phyloP scores from a whole-genome alignment of 2,888 invertebrate genomes.

The Neria commutata region DNA sequence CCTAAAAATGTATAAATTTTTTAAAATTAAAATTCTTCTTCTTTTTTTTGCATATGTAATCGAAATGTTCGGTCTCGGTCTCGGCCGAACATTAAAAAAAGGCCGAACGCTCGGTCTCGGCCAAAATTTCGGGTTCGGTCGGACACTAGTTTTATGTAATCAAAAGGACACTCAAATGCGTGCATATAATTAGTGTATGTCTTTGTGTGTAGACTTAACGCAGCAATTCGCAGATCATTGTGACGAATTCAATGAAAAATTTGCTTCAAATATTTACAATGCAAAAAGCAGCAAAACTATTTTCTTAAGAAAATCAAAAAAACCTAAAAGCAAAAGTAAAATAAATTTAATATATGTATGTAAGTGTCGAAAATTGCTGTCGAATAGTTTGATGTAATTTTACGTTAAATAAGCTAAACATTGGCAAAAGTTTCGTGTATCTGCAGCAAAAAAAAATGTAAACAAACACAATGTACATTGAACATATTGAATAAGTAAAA shows the following conservation, averaged over 20 bases:
- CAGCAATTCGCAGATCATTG: neutral
- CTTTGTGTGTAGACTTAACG: no score
- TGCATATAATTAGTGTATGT: no score
- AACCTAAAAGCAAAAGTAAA: conserved; percentile 15
- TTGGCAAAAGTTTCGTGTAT: conserved; percentile 1
- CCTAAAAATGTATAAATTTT: no score
- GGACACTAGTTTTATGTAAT: no score
- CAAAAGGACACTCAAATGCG: no score
- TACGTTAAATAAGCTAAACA: neutral
- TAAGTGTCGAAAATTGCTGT: neutral
- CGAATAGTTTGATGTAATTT: neutral
- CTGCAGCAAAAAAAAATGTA: conserved; percentile 19
- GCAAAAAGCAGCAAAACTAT: conserved; percentile 26
- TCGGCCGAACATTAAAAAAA: no score
- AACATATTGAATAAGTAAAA: conserved; percentile 8
- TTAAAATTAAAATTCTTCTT: no score
- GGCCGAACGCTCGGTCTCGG: no score
- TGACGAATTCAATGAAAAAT: neutral
- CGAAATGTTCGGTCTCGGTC: no score
- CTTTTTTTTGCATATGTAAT: no score
- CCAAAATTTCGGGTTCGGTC: no score
- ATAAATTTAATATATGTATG: conserved; percentile 1
- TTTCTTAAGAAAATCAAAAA: conserved; percentile 18
- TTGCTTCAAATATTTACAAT: conserved; percentile 26
- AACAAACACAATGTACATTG: conserved; percentile 2